Percentiles rank a stretch among this genome's conserved stretches.
phyloP scores from a whole-genome alignment of 2,113 vertebrate species.

The Channa maculata region DNA sequence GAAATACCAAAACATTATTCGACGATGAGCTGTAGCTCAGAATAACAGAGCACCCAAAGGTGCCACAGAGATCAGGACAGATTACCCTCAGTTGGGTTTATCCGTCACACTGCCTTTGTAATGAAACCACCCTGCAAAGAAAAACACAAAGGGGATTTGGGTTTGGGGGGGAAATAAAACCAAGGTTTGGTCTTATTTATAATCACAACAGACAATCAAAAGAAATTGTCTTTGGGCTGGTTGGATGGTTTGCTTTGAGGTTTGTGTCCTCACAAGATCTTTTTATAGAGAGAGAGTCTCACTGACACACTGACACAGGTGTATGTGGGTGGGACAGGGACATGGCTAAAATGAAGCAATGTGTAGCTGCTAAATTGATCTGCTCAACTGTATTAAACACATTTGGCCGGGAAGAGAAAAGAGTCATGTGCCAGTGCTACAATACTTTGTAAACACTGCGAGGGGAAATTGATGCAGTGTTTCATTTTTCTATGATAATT shows the following conservation, averaged over 20 bases:
- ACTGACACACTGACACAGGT: neutral
- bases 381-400: conserved; percentile 43
- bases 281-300: conserved; percentile 11
- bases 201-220: conserved; percentile 47
- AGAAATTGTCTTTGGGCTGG: conserved; percentile 26
- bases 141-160: conserved; percentile 55
- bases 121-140: conserved; percentile 46
- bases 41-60: conserved; percentile 45
- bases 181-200: conserved; percentile 46
- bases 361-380: conserved; percentile 52
- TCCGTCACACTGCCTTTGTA: conserved; percentile 51
- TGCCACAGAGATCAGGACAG: conserved; percentile 50
- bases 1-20: conserved; percentile 34
- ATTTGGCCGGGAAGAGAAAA: neutral
- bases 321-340: conserved; percentile 51
- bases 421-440: conserved; percentile 31
- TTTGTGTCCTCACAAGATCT: conserved; percentile 39
- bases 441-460: neutral
- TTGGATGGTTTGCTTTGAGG: conserved; percentile 34
- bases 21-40: conserved; percentile 21
- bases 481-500: neutral
- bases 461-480: neutral
- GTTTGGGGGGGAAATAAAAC: conserved; percentile 41
- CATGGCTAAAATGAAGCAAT: conserved; percentile 49
- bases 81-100: conserved; percentile 49